Conservation (phyloP, 1,140 invertebrate genomes). For the Steinernema feltiae region DNA sequence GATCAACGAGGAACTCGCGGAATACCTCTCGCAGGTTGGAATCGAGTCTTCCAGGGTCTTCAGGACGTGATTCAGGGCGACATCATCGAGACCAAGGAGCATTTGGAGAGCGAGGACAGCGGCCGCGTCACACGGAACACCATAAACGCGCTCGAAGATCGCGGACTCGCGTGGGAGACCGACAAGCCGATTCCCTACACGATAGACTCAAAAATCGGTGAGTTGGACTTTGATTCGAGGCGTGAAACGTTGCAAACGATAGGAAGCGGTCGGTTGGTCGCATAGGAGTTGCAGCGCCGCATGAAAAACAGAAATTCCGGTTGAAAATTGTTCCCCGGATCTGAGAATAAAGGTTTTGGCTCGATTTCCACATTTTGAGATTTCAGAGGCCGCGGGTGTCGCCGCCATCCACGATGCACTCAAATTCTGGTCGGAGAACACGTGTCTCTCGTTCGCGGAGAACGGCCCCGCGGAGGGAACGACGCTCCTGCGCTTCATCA, state of each 20-base stretch:
- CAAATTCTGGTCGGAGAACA: background rate
- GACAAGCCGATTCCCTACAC: background rate
- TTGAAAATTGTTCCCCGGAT: background rate
- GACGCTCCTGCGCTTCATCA: background rate
- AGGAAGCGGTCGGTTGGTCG: too few relatives aligned
- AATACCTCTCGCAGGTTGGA: background rate
- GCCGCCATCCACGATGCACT: background rate
- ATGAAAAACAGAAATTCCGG: too few relatives aligned
- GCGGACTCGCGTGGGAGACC: background rate
- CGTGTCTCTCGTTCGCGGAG: background rate
- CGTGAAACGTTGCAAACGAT: too few relatives aligned
- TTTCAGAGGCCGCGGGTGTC: background rate
- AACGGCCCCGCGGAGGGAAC: background rate
- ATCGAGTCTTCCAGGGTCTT: background rate
- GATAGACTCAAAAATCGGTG: background rate
- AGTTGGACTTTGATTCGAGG: too few relatives aligned
- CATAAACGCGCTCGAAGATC: background rate
- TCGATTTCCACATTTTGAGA: background rate
- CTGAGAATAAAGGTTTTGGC: background rate
- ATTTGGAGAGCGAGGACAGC: background rate
- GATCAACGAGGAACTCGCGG: background rate
- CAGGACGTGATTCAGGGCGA: background rate
- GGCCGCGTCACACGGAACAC: background rate
- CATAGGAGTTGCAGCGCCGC: too few relatives aligned
- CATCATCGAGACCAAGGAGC: background rate